Conservation (phyloP, 2,888 invertebrate genomes). For the Adelphocoris suturalis region DNA sequence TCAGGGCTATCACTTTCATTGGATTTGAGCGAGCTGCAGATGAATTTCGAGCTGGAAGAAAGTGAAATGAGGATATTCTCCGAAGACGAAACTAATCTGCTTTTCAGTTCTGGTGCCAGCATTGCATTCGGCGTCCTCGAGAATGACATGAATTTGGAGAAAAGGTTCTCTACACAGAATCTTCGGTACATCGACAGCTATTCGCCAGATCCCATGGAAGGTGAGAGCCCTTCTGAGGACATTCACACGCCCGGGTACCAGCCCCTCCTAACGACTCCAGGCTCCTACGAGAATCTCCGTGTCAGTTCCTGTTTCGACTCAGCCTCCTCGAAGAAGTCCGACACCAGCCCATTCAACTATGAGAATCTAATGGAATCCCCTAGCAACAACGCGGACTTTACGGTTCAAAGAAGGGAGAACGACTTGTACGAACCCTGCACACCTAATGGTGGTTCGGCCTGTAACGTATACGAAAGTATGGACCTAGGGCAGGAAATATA, state of each 20-base stretch:
- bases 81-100: conserved; percentile 86
- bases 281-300: conserved; percentile 71
- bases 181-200: conserved; percentile 90
- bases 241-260: conserved; percentile 71
- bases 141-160: conserved; percentile 83
- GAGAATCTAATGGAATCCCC: conserved; percentile 73
- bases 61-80: conserved; percentile 92
- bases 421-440: conserved; percentile 73
- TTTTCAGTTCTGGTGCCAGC: conserved; percentile 76
- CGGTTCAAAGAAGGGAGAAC: conserved; percentile 72
- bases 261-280: conserved; percentile 73
- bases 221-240: conserved; percentile 70
- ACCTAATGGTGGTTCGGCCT: conserved; percentile 36
- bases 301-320: conserved; percentile 61
- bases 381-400: conserved; percentile 66
- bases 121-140: conserved; percentile 67
- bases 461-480: conserved; percentile 71
- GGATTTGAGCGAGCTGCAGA: conserved; percentile 90
- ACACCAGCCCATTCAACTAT: conserved; percentile 70
- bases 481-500: conserved; percentile 69
- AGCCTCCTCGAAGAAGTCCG: conserved; percentile 71
- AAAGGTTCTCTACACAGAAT: conserved; percentile 84
- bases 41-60: conserved; percentile 91
- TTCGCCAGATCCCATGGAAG: conserved; percentile 83
- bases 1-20: conserved; percentile 80